A percentile compares a stretch with the other conserved stretches of the same genome.
Evolutionary conservation across 2,888 invertebrate genomes (phyloP).

Genomic region (Griposia aprilina): DNA sequence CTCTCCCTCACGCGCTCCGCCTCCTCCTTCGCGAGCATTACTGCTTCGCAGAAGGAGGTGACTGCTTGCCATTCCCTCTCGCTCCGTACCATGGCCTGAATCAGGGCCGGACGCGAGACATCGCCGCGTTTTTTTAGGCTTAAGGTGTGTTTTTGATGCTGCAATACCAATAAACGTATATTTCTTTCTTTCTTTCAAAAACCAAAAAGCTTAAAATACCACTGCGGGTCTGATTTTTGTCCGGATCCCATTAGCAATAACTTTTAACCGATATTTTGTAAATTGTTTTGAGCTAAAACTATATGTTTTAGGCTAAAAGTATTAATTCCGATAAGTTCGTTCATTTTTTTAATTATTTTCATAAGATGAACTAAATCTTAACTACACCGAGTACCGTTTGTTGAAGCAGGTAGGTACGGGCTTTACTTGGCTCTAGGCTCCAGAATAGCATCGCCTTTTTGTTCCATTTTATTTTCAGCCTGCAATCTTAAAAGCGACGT

Average conservation of each 20-base stretch:
- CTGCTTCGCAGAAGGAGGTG: no score
- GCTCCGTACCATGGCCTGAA: no score
- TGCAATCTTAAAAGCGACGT: constrained; percentile 4
- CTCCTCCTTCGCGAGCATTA: no score
- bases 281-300: no score
- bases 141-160: no score
- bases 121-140: no score
- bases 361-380: constrained; percentile 5
- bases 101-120: no score
- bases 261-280: not conserved
- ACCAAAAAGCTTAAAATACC: no score
- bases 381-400: not conserved
- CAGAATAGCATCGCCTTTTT: constrained; percentile 10
- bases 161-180: no score
- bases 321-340: not conserved
- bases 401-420: constrained; percentile 3
- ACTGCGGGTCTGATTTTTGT: not conserved
- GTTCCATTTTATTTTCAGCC: constrained; percentile 24
- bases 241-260: not conserved
- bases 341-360: constrained; percentile 1
- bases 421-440: constrained; percentile 2
- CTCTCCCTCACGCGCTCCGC: no score
- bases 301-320: not conserved
- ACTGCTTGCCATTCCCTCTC: no score
- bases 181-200: no score